Base-by-base conservation (phyloP, 2,888 invertebrate species). In the Formica aserva region DNA sequence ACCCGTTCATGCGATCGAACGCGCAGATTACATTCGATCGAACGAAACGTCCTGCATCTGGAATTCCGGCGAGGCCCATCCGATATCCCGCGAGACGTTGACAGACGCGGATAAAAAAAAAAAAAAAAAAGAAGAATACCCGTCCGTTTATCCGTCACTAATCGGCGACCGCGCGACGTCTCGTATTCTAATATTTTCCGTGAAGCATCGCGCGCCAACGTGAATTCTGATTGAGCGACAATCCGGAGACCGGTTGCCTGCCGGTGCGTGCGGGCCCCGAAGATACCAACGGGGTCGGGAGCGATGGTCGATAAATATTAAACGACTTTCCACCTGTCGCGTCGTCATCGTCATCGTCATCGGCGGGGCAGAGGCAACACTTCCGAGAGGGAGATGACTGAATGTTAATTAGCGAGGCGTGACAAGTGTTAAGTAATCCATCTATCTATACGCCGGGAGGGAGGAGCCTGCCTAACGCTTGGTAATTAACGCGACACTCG, bases 181-280 rank as follows among this genome's bases (percentile, higher is more conserved):
- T 90, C 88, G 92, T 93, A 94, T 94, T 94, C 92, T 93, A 94
- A 94, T 94, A 94, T 91, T 93, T 94, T 92, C 92, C 91, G 88
- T 89, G 94, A 94, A 94, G 83, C 87, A 71, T 75, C 76, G 84
- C 80, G 87, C 87, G 72, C 80, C 88, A 83, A 81, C 85, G 86
- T 86, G 91, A 91, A 91, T 91, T 91, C 88, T 89, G 92, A 91
- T 91, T 90, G 63, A 83, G 57, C 32, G 32, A 22, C 45, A 15
- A 63, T 45, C 83, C 85, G 32, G 65, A 72, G 71, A 69, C 41
- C 71, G 38, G 77, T 78, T 48, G 76, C 38, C 48, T 60, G 60
- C 65, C 63, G n/a, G 32, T 65, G 84, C 55, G 48, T 29, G 35
- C 32, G 81, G 85, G 80, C 77, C 85, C 78, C 63, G 80, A 74